These are phyloP conservation scores for Colostygia pectinataria DNA, from an alignment of 2,888 invertebrate genomes.

Conservation along the genomic window DNA sequence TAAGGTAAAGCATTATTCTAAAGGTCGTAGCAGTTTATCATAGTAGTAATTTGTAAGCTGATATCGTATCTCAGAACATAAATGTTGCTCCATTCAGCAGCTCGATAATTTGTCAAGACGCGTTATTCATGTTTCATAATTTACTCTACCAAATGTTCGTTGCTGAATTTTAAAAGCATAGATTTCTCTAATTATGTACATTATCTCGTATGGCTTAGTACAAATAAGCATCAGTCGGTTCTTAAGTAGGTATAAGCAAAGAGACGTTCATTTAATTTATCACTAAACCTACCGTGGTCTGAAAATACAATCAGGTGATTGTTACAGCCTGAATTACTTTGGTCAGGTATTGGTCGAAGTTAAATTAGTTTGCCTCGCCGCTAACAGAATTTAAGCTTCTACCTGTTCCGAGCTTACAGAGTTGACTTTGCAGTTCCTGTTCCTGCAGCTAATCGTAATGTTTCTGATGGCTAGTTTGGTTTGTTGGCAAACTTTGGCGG, in stretches of 20 bases:
- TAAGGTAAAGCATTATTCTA: conserved; percentile 38
- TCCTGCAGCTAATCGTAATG: conserved; percentile 30
- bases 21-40: conserved; percentile 46
- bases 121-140: background rate
- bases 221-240: background rate
- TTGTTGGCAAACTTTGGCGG: conserved; percentile 15
- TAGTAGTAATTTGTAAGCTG: conserved; percentile 48
- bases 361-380: conserved; percentile 57
- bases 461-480: conserved; percentile 21
- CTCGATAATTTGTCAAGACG: conserved; percentile 23
- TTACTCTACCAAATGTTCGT: no score
- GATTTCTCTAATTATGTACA: no score
- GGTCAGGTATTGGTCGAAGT: conserved; percentile 52
- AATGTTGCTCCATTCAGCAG: conserved; percentile 39
- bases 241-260: no score
- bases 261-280: no score
- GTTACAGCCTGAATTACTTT: conserved; percentile 41
- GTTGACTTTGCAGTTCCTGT: conserved; percentile 34
- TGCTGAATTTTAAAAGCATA: conserved; percentile 1
- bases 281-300: background rate
- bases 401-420: conserved; percentile 38
- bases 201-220: no score
- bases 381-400: conserved; percentile 53
- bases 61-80: conserved; percentile 45
- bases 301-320: conserved; percentile 34